A percentile compares a stretch with the other conserved stretches of the same genome.
Evolutionary conservation across 2,113 vertebrate species (phyloP).

Genomic region (Zosterops pallidus): DNA sequence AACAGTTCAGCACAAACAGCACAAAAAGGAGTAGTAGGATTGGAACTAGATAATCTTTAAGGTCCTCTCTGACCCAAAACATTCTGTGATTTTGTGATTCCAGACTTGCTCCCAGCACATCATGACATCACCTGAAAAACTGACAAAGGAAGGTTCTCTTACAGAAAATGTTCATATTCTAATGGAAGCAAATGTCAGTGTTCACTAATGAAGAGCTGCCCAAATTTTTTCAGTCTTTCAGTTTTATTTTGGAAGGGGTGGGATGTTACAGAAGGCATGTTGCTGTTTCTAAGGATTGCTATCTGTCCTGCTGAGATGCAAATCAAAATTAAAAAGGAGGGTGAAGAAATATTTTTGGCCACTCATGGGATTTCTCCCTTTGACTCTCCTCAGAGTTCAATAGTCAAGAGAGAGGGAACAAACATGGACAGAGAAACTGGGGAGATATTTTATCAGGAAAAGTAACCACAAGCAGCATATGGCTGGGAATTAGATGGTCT

Average conservation of each 20-base stretch:
- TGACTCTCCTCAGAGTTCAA: neutral
- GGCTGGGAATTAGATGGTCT: neutral
- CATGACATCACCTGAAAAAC: neutral
- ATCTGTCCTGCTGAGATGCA: neutral
- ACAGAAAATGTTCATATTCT: neutral
- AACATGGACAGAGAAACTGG: neutral
- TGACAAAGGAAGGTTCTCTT: neutral
- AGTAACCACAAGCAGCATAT: neutral
- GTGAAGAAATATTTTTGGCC: neutral
- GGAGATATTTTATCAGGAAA: neutral
- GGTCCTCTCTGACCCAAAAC: neutral
- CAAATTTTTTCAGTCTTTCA: neutral
- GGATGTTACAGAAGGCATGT: neutral
- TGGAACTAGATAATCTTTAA: neutral
- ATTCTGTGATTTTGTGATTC: neutral
- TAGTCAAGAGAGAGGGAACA: neutral
- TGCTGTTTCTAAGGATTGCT: neutral
- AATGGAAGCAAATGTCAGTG: neutral
- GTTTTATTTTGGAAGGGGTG: neutral
- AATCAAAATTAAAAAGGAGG: neutral
- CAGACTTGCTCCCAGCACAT: neutral
- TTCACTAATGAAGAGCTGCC: neutral
- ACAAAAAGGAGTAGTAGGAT: accelerated
- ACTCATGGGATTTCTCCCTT: neutral
- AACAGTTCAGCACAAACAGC: neutral